phyloP scores from a whole-genome alignment of 64 coral and sea anemone species.

The Actinia tenebrosa region DNA sequence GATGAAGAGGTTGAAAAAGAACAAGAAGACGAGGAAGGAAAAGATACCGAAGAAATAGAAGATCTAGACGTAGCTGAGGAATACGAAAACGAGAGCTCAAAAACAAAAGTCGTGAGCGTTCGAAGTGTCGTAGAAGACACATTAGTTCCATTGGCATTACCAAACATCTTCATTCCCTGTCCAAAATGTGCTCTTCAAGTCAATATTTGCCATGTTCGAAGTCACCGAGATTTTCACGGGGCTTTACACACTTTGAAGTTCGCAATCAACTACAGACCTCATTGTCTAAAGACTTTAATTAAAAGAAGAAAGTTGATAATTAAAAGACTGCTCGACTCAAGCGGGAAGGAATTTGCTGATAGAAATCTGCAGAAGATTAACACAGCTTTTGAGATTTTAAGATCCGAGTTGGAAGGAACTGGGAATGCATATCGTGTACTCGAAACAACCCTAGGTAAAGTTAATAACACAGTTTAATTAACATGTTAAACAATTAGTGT shows the following conservation, averaged over 20 bases:
- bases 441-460: background rate
- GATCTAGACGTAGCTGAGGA: constrained; percentile 21
- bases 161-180: constrained; percentile 56
- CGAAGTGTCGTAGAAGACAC: background rate
- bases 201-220: constrained; percentile 48
- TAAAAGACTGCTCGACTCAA: constrained; percentile 30
- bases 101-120: background rate
- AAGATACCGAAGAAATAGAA: constrained; percentile 23
- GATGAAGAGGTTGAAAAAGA: background rate
- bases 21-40: background rate
- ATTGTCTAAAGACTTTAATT: constrained; percentile 29
- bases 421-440: constrained; percentile 1
- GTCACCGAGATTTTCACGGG: constrained; percentile 46
- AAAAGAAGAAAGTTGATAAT: constrained; percentile 43
- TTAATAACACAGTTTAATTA: background rate
- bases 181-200: constrained; percentile 28
- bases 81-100: constrained; percentile 14
- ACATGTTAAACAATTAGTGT: background rate
- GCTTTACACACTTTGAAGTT: constrained; percentile 56
- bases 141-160: constrained; percentile 23
- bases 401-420: constrained; percentile 18
- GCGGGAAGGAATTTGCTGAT: constrained; percentile 9
- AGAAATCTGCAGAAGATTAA: constrained; percentile 57
- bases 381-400: constrained; percentile 54
- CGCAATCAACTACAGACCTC: constrained; percentile 29